A percentile compares a stretch with the other conserved stretches of the same genome.
Evolutionary conservation across 2,888 invertebrate species (phyloP).

Genomic region (Synanthedon andrenaeformis): DNA sequence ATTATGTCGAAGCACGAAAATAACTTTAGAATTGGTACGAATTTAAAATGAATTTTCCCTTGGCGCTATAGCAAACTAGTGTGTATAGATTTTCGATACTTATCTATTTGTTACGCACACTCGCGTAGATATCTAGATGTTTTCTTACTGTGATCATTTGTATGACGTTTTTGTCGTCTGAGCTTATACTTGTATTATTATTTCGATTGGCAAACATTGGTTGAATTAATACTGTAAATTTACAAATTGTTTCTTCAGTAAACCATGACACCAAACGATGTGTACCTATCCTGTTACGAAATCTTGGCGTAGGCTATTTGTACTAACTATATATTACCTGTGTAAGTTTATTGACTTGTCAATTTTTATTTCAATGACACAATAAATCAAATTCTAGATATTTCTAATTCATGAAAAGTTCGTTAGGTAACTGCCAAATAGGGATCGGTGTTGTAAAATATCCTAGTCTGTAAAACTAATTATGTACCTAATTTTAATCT

Average conservation of each 20-base stretch:
- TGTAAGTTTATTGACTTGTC: constrained; percentile 21
- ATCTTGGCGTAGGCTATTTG: constrained; percentile 1
- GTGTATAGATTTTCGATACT: constrained; percentile 39
- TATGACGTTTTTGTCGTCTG: constrained; percentile 34
- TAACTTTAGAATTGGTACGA: constrained; percentile 3
- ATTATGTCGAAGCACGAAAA: too few species aligned
- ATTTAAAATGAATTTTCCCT: constrained; percentile 2
- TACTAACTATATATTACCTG: not conserved
- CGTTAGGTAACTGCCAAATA: constrained; percentile 67
- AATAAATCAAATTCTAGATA: constrained; percentile 18
- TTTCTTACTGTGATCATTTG: constrained; percentile 64
- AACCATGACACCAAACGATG: constrained; percentile 11
- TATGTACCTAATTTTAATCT: constrained; percentile 23
- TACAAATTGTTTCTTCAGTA: not conserved
- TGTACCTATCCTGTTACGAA: constrained; percentile 12
- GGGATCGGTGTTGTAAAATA: constrained; percentile 58
- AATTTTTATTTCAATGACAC: constrained; percentile 45
- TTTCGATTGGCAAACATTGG: constrained; percentile 9
- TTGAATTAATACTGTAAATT: not conserved
- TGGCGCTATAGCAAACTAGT: constrained; percentile 16
- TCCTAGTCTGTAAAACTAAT: constrained; percentile 46
- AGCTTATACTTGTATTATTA: constrained; percentile 16
- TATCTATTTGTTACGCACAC: constrained; percentile 47
- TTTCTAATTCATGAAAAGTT: constrained; percentile 34
- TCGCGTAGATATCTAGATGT: constrained; percentile 55